Percentiles rank a stretch among this genome's conserved stretches.
These are phyloP conservation scores for Karalla daura DNA, from an alignment of 2,797 vertebrate genomes.

Conservation along the genomic window DNA sequence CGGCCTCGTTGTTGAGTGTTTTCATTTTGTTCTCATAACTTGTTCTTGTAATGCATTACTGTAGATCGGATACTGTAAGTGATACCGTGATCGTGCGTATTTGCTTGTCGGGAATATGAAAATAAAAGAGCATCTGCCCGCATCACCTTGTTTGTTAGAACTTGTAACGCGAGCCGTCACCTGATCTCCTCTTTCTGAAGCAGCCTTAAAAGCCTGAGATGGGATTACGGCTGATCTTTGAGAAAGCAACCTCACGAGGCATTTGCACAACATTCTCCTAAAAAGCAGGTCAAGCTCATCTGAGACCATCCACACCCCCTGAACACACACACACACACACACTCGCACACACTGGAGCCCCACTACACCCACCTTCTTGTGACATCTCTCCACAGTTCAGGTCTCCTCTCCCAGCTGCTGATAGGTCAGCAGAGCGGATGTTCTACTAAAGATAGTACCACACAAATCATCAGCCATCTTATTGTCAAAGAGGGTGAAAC, in stretches of 20 bases:
- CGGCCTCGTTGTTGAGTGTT: neutral
- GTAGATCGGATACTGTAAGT: too few species aligned
- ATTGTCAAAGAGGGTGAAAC: conserved; percentile 64
- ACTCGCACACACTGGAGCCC: conserved; percentile 12
- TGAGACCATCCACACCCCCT: conserved; percentile 44
- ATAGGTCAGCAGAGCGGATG: conserved; percentile 58
- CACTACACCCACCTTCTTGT: conserved; percentile 24
- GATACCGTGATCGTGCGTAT: neutral
- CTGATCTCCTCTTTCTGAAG: conserved; percentile 11
- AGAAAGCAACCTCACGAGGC: conserved; percentile 25
- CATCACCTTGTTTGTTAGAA: conserved; percentile 3
- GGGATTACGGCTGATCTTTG: conserved; percentile 29
- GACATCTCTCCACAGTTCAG: conserved; percentile 26
- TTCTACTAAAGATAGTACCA: conserved; percentile 72
- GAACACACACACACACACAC: too few species aligned
- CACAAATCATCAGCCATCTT: conserved; percentile 74
- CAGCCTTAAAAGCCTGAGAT: conserved; percentile 1
- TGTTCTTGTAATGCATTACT: too few species aligned
- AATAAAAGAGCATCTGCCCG: neutral
- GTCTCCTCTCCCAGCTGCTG: conserved; percentile 46
- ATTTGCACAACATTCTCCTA: conserved; percentile 43
- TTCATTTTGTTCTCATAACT: neutral
- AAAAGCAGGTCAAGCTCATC: conserved; percentile 68
- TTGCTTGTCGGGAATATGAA: neutral
- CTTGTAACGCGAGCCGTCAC: conserved; percentile 21